Evolutionary conservation across 2,888 invertebrate genomes (phyloP).

Genomic region (Allolobophora icterica): DNA sequence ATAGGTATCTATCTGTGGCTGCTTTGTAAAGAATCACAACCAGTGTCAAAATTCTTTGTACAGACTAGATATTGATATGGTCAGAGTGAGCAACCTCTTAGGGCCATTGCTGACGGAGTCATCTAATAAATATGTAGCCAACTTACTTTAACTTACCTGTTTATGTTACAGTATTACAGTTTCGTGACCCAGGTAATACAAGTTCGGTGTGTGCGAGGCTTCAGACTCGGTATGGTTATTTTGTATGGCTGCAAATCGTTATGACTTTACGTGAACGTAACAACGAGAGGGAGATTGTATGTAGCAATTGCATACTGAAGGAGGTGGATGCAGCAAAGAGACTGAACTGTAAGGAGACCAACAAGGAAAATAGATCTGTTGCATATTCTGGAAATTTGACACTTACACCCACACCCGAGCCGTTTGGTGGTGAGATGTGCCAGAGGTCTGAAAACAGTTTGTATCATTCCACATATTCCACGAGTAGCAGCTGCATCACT

Average conservation of each 20-base stretch:
- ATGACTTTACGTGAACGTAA: neutral
- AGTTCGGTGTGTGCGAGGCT: slow-evolving; percentile 22
- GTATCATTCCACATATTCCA: neutral
- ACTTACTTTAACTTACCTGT: neutral
- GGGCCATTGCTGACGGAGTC: too few relatives aligned
- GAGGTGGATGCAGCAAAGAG: neutral
- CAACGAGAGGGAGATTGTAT: slow-evolving; percentile 3
- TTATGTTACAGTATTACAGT: neutral
- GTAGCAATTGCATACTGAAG: neutral
- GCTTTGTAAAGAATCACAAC: neutral
- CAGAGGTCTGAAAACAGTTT: neutral
- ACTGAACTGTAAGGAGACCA: neutral
- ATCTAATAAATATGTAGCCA: neutral
- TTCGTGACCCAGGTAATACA: neutral
- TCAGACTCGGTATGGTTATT: slow-evolving; percentile 30
- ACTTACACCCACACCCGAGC: neutral
- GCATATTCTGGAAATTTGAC: neutral
- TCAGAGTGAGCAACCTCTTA: neutral
- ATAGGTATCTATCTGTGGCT: neutral
- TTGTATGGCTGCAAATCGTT: slow-evolving; percentile 5
- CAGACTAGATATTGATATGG: neutral
- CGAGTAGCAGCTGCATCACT: neutral
- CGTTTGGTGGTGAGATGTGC: neutral
- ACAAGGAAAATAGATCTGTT: neutral
- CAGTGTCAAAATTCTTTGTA: neutral